Conservation (phyloP, 2,113 vertebrate genomes). For the Callithrix jacchus region DNA sequence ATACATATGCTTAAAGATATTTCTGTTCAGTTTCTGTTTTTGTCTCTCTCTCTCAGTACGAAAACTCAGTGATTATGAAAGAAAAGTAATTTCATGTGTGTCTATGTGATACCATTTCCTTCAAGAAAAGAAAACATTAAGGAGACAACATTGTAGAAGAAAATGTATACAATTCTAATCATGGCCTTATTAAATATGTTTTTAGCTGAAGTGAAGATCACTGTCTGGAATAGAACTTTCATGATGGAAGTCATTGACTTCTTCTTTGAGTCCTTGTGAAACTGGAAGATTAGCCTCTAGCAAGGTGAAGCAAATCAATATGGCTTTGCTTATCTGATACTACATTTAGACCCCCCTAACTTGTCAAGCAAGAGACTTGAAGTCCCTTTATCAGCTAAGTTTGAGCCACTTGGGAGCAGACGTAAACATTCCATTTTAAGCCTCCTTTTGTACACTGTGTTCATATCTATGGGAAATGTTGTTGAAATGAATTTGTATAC, state of each 20-base stretch:
- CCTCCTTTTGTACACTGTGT: background rate
- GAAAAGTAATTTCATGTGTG: background rate
- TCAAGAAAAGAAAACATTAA: background rate
- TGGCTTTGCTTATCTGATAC: slow-evolving; percentile 55
- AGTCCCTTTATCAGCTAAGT: background rate
- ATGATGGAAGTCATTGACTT: slow-evolving; percentile 27
- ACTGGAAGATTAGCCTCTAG: slow-evolving; percentile 48
- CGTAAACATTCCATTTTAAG: slow-evolving; percentile 1
- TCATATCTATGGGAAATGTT: background rate
- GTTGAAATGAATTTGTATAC: slow-evolving; percentile 13
- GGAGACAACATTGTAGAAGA: background rate
- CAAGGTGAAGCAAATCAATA: slow-evolving; percentile 62
- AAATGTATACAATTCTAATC: slow-evolving; percentile 35
- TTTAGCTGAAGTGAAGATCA: slow-evolving; percentile 36
- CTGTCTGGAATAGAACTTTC: slow-evolving; percentile 26
- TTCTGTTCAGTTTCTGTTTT: background rate
- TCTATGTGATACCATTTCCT: background rate
- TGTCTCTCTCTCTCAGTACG: background rate
- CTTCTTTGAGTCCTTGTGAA: slow-evolving; percentile 30
- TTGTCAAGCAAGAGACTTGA: slow-evolving; percentile 33
- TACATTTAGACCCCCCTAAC: slow-evolving; percentile 36
- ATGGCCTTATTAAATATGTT: background rate
- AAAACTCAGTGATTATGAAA: background rate
- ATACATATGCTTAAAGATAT: background rate
- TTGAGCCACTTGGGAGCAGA: background rate